phyloP scores from a whole-genome alignment of 2,113 vertebrate genomes.

The Albula goreensis region DNA sequence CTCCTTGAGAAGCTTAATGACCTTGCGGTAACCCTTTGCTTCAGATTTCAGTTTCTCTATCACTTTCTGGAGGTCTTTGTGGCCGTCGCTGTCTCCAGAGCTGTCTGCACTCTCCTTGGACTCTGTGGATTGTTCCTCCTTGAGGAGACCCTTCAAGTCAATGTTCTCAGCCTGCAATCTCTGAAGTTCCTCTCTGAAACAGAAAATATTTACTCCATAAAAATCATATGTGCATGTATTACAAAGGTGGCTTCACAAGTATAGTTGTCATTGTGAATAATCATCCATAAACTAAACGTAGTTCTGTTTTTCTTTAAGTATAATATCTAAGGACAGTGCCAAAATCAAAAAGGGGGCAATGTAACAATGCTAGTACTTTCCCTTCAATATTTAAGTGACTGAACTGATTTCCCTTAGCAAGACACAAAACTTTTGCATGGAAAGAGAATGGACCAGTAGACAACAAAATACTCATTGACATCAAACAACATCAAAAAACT shows the following conservation, averaged over 20 bases:
- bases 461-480: background rate
- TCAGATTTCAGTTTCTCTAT: conserved; percentile 67
- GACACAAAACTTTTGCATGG: background rate
- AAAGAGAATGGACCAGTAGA: background rate
- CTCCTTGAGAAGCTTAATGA: conserved; percentile 62
- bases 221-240: background rate
- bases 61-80: conserved; percentile 66
- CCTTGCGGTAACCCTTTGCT: conserved; percentile 57
- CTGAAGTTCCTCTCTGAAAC: conserved; percentile 58
- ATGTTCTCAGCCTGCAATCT: conserved; percentile 56
- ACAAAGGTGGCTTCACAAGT: background rate
- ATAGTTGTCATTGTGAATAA: background rate
- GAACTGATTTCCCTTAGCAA: background rate
- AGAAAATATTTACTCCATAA: background rate
- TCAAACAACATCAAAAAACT: background rate
- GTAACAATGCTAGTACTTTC: background rate
- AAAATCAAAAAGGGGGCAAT: background rate
- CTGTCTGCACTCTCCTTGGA: conserved; percentile 69
- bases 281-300: background rate
- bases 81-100: conserved; percentile 67
- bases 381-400: no score
- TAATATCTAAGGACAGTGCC: background rate
- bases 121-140: conserved; percentile 66
- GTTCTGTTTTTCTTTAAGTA: background rate
- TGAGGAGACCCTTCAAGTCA: conserved; percentile 60